phyloP scores from a whole-genome alignment of 1,140 invertebrate genomes.

The Araneus ventricosus region DNA sequence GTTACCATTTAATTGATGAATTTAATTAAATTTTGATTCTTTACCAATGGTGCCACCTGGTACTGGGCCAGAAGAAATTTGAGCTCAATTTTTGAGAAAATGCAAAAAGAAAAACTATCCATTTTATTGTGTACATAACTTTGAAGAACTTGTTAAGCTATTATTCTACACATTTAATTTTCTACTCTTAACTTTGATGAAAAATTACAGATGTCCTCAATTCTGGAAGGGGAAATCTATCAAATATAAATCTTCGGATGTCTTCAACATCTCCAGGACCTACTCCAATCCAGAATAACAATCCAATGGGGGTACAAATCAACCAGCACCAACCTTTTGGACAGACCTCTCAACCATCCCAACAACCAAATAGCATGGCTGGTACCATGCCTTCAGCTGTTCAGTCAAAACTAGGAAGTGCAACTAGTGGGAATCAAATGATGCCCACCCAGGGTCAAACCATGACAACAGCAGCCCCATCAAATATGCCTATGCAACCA shows the following conservation, averaged over 20 bases:
- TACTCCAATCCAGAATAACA: background rate
- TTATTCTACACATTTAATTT: no score
- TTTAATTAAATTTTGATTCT: no score
- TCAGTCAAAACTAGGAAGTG: constrained; percentile 54
- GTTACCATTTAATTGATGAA: no score
- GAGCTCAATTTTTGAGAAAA: no score
- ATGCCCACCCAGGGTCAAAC: constrained; percentile 46
- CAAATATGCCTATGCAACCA: constrained; percentile 53
- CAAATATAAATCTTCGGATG: constrained; percentile 16
- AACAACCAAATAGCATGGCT: constrained; percentile 4
- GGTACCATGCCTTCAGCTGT: constrained; percentile 43
- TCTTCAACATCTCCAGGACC: constrained; percentile 39
- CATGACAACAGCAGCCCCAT: constrained; percentile 35
- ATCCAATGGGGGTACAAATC: constrained; percentile 47
- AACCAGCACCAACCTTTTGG: constrained; percentile 49
- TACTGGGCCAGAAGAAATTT: no score
- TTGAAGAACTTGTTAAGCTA: no score
- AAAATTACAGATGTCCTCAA: constrained; percentile 47
- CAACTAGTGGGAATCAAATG: constrained; percentile 51
- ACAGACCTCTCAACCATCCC: constrained; percentile 41
- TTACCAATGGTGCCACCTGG: no score
- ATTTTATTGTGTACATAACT: no score
- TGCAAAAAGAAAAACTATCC: no score
- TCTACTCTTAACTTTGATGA: background rate
- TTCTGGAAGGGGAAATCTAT: constrained; percentile 29